A percentile compares a stretch with the other conserved stretches of the same genome.
These are phyloP conservation scores for Zaprionus obscuricornis DNA, from an alignment of 2,888 invertebrate genomes.

Conservation along the genomic window DNA sequence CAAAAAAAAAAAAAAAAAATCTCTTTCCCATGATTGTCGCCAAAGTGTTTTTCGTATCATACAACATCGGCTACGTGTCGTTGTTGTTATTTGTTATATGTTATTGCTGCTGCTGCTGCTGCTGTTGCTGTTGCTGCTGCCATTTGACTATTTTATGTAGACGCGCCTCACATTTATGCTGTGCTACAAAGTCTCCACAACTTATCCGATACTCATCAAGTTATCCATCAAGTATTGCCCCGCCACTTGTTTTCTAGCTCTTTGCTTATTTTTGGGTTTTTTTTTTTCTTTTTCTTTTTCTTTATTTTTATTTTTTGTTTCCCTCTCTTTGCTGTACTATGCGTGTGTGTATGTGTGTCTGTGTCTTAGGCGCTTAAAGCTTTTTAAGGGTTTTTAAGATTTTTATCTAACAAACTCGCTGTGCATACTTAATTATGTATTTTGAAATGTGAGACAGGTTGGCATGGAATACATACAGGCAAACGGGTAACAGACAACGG, in stretches of 20 bases:
- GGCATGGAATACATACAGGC: slow-evolving; percentile 48
- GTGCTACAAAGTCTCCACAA: slow-evolving; percentile 58
- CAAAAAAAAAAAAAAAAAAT: too few relatives aligned
- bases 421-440: slow-evolving; percentile 78
- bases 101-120: slow-evolving; percentile 37
- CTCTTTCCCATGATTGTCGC: slow-evolving; percentile 79
- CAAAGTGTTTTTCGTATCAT: slow-evolving; percentile 79
- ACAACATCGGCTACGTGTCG: slow-evolving; percentile 69
- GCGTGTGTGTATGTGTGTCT: slow-evolving; percentile 21
- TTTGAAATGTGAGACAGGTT: slow-evolving; percentile 79
- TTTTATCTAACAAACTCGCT: slow-evolving; percentile 78
- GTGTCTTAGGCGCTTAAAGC: slow-evolving; percentile 72
- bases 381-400: slow-evolving; percentile 78
- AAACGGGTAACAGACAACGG: slow-evolving; percentile 3
- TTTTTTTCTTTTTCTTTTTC: slow-evolving; percentile 17
- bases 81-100: too few relatives aligned
- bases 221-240: slow-evolving; percentile 70
- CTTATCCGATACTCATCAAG: slow-evolving; percentile 65
- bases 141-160: slow-evolving; percentile 60
- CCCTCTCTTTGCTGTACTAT: slow-evolving; percentile 7
- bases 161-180: slow-evolving; percentile 55
- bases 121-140: slow-evolving; percentile 51
- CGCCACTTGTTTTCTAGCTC: slow-evolving; percentile 22
- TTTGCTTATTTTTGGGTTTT: slow-evolving; percentile 2
- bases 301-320: not conserved